Percentiles rank a stretch among this genome's conserved stretches.
phyloP scores from a whole-genome alignment of 2,797 vertebrate genomes.

The Tinamus major region DNA sequence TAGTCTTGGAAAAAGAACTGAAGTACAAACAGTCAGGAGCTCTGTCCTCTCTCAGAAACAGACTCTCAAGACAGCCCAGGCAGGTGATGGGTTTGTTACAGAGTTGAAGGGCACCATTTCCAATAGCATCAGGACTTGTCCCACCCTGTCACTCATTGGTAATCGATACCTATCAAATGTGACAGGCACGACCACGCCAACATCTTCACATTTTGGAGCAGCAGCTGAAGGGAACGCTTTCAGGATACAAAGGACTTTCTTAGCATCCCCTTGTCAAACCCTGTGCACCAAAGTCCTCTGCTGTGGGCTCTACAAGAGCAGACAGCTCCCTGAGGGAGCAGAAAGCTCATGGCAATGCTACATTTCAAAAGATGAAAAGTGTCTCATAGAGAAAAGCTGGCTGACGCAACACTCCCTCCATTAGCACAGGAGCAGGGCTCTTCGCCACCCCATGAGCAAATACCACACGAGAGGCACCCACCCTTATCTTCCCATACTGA shows the following conservation, averaged over 20 bases:
- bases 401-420: neutral
- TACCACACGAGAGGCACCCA: fast-evolving
- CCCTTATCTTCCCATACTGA: neutral
- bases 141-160: neutral
- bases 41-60: neutral
- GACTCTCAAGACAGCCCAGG: neutral
- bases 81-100: neutral
- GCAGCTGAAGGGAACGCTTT: neutral
- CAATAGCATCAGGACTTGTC: neutral
- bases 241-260: neutral
- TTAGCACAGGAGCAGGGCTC: neutral
- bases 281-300: neutral
- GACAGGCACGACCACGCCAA: neutral
- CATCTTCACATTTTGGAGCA: neutral
- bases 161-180: neutral
- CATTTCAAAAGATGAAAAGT: neutral
- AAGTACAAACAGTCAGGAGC: neutral
- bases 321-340: neutral
- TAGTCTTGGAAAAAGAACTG: neutral
- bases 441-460: neutral
- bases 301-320: neutral
- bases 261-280: neutral
- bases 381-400: neutral
- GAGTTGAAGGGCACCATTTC: neutral
- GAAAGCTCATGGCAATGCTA: neutral